phyloP scores from a whole-genome alignment of 92 coral and sea anemone species.

The Palythoa grandiflora region DNA sequence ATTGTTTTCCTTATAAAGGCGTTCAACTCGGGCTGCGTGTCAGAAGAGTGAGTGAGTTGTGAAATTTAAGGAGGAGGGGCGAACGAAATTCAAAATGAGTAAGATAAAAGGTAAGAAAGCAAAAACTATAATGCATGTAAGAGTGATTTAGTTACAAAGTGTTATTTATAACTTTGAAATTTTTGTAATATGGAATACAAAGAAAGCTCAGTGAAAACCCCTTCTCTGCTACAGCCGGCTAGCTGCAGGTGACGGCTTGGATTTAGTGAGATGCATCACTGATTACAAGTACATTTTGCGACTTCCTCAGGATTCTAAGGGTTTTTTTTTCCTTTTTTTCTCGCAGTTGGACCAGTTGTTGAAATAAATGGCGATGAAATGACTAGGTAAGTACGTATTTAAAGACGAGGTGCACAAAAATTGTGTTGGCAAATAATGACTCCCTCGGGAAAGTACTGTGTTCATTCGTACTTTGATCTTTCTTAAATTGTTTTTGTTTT shows the following conservation, averaged over 20 bases:
- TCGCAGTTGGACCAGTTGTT: conserved; percentile 90
- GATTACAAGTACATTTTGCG: background rate
- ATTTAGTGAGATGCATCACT: background rate
- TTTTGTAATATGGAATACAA: background rate
- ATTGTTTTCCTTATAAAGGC: conserved; percentile 38
- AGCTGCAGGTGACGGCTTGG: background rate
- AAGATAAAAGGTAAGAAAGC: conserved; percentile 35
- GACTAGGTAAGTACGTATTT: conserved; percentile 76
- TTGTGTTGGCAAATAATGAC: background rate
- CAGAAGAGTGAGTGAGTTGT: background rate
- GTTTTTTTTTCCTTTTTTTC: background rate
- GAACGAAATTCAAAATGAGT: conserved; percentile 28
- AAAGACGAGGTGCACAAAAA: background rate
- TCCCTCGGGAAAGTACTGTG: background rate
- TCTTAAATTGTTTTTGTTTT: background rate
- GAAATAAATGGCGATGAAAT: conserved; percentile 99
- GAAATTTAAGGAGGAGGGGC: background rate
- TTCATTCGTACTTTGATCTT: background rate
- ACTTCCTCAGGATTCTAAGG: too few species aligned
- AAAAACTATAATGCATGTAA: background rate
- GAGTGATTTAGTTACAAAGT: background rate
- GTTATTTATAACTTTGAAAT: background rate
- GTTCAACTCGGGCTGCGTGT: background rate
- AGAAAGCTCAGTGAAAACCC: conserved; percentile 42
- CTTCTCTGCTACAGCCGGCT: background rate